Conservation (phyloP, 2,113 vertebrate species). For the Odobenus rosmarus region DNA sequence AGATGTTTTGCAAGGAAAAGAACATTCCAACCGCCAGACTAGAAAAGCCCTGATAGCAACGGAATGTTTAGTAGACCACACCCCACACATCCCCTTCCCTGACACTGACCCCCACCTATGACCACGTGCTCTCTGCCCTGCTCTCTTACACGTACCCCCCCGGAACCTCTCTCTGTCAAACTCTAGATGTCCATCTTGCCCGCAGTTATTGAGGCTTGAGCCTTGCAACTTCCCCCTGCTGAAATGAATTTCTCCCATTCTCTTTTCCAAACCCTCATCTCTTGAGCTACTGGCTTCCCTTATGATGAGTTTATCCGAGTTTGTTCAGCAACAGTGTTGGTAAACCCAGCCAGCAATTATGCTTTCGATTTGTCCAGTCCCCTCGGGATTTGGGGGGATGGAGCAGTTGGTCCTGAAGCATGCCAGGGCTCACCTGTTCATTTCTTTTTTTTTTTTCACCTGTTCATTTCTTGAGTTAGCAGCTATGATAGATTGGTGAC, state of each 20-base stretch:
- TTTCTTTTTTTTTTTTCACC: background rate
- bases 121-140: background rate
- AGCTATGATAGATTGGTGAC: background rate
- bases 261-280: background rate
- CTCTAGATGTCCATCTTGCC: background rate
- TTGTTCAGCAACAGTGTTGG: background rate
- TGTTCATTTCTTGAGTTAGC: background rate
- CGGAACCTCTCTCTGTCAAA: background rate
- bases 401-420: background rate
- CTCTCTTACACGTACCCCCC: background rate
- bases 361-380: background rate
- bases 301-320: background rate
- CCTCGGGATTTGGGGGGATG: background rate
- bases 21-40: background rate
- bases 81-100: background rate
- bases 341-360: background rate
- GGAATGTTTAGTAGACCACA: background rate
- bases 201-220: background rate
- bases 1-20: background rate
- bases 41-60: background rate
- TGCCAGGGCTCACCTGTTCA: background rate
- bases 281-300: background rate
- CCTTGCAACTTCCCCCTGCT: background rate
- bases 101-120: background rate
- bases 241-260: background rate